Evolutionary conservation across 2,888 invertebrate species (phyloP).

Genomic region (Caradrina kadenii): DNA sequence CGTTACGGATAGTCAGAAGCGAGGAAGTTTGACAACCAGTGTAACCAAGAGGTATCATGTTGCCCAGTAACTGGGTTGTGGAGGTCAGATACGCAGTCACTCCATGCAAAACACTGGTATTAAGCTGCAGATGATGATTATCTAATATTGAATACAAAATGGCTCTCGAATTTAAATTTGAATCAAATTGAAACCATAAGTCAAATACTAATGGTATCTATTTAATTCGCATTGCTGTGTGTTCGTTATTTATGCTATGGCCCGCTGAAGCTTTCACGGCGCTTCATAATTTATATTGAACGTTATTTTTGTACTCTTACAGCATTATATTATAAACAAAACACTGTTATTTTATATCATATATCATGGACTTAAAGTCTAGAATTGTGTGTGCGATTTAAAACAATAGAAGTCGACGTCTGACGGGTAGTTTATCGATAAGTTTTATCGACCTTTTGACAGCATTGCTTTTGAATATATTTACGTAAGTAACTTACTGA

Average conservation of each 20-base stretch:
- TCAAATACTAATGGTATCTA: conserved; percentile 67
- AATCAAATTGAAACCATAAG: conserved; percentile 55
- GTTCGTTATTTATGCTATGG: conserved; percentile 69
- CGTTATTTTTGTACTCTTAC: conserved; percentile 67
- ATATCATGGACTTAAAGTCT: conserved; percentile 14
- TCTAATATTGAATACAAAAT: conserved; percentile 36
- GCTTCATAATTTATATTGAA: conserved; percentile 63
- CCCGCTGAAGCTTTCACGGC: conserved; percentile 72
- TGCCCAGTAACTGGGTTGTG: too few species aligned
- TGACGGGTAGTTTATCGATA: conserved; percentile 57
- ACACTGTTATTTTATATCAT: conserved; percentile 10
- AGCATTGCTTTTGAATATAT: conserved; percentile 46
- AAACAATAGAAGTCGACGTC: conserved; percentile 52
- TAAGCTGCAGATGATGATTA: conserved; percentile 6
- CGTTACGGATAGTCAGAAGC: too few species aligned
- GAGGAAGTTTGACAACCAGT: too few species aligned
- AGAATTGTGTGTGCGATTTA: conserved; percentile 10
- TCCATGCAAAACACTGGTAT: too few species aligned
- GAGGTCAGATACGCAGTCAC: too few species aligned
- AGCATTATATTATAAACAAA: conserved; percentile 39
- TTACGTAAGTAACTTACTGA: conserved; percentile 31
- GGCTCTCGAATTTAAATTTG: conserved; percentile 43
- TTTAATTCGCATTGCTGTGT: conserved; percentile 67
- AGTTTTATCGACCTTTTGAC: conserved; percentile 56
- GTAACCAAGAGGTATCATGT: too few species aligned